Conservation (phyloP, 2,797 vertebrate species). For the Acipenser transmontanus region DNA sequence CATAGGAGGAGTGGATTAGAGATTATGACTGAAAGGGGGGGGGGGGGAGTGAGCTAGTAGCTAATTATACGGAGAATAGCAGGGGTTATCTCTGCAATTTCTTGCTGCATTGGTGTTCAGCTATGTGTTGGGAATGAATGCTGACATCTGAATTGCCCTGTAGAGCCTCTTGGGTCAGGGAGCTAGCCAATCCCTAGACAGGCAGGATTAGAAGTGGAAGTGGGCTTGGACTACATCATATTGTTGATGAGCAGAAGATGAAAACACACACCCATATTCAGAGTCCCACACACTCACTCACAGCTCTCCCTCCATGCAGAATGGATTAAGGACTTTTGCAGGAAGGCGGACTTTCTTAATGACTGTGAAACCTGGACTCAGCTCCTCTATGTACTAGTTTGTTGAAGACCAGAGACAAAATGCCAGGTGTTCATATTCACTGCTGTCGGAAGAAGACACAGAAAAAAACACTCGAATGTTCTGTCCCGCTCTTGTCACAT, state of each 20-base stretch:
- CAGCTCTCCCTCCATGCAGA: conserved; percentile 1
- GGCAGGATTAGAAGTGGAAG: conserved; percentile 17
- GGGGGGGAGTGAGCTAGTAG: neutral
- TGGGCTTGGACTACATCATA: conserved; percentile 1
- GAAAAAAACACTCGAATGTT: neutral
- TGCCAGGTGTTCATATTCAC: conserved; percentile 13
- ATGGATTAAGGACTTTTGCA: neutral
- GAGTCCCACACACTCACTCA: neutral
- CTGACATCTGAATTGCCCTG: conserved; percentile 15
- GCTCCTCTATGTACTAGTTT: neutral
- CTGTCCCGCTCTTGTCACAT: conserved; percentile 16
- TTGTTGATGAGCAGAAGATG: neutral
- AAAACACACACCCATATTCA: neutral
- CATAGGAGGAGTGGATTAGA: neutral
- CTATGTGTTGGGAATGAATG: conserved; percentile 12
- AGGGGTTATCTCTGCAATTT: neutral
- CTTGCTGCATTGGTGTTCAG: conserved; percentile 4
- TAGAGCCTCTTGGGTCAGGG: conserved; percentile 11
- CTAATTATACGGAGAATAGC: neutral
- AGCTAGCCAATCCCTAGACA: conserved; percentile 9
- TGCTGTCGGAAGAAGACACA: conserved; percentile 17
- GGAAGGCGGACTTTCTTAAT: neutral
- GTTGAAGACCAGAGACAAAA: conserved; percentile 4
- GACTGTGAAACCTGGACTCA: neutral
- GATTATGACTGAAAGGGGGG: neutral